Evolutionary conservation across 2,113 vertebrate species (phyloP).

Genomic region (Pavo muticus): DNA sequence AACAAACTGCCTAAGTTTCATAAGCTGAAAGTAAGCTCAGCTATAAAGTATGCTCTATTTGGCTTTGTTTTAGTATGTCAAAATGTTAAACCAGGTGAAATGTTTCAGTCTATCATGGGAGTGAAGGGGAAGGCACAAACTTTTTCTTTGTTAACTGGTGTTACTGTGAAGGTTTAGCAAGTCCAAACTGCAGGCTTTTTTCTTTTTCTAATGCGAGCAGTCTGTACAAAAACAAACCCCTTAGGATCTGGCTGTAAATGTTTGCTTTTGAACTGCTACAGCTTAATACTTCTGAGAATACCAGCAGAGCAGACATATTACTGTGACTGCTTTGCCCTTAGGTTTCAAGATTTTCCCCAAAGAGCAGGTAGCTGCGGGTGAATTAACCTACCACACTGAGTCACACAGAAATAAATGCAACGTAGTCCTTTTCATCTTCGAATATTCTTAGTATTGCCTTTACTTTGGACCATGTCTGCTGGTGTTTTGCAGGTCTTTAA

Average conservation of each 20-base stretch:
- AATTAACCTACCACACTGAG: not conserved
- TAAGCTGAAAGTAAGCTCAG: not conserved
- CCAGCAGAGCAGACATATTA: not conserved
- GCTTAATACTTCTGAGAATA: not conserved
- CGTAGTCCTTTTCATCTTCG: not conserved
- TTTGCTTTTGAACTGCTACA: not conserved
- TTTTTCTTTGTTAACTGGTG: not conserved
- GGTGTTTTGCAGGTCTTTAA: not conserved
- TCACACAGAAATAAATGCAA: not conserved
- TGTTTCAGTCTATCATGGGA: not conserved
- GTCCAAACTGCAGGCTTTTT: not conserved
- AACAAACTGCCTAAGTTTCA: not conserved
- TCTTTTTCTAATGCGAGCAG: fast-evolving
- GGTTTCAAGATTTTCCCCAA: not conserved
- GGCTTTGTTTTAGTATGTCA: not conserved
- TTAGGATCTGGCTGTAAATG: not conserved
- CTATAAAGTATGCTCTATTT: not conserved
- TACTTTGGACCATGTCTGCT: not conserved
- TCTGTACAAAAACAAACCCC: not conserved
- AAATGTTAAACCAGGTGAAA: not conserved
- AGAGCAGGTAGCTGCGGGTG: not conserved
- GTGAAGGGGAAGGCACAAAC: not conserved
- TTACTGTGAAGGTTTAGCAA: not conserved
- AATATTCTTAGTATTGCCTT: not conserved
- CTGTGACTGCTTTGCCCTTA: not conserved